phyloP scores from a whole-genome alignment of 2,113 vertebrate genomes.

The Maylandia zebra region DNA sequence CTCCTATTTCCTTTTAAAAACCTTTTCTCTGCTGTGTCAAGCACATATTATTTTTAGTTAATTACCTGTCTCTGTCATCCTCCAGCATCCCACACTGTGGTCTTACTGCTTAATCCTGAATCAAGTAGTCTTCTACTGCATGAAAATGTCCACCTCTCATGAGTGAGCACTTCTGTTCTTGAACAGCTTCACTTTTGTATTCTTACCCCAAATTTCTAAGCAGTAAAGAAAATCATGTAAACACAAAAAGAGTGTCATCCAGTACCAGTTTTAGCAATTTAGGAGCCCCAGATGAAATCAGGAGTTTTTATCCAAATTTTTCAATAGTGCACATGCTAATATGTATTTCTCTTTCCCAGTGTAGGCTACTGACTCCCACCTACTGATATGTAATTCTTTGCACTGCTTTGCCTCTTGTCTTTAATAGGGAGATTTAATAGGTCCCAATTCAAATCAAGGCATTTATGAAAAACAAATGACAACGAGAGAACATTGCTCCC shows the following conservation, averaged over 20 bases:
- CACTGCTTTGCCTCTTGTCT: not conserved
- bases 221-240: constrained; percentile 30
- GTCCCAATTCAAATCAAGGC: not conserved
- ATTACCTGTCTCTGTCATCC: constrained; percentile 50
- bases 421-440: not conserved
- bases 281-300: not conserved
- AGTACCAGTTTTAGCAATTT: not conserved
- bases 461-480: not conserved
- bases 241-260: not conserved
- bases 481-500: not conserved
- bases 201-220: constrained; percentile 15
- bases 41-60: constrained; percentile 56
- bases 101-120: constrained; percentile 25
- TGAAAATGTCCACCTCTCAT: constrained; percentile 30
- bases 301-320: not conserved
- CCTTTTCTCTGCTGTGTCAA: constrained; percentile 21
- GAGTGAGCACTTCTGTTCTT: constrained; percentile 62
- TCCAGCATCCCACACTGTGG: constrained; percentile 11
- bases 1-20: constrained; percentile 1
- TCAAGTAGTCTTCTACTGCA: constrained; percentile 43
- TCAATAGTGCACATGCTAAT: not conserved
- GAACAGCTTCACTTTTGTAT: constrained; percentile 20
- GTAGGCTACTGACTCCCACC: not conserved
- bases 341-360: not conserved
- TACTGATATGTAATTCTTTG: not conserved